phyloP scores from a whole-genome alignment of 2,888 invertebrate species.

The Lamproptera curius region DNA sequence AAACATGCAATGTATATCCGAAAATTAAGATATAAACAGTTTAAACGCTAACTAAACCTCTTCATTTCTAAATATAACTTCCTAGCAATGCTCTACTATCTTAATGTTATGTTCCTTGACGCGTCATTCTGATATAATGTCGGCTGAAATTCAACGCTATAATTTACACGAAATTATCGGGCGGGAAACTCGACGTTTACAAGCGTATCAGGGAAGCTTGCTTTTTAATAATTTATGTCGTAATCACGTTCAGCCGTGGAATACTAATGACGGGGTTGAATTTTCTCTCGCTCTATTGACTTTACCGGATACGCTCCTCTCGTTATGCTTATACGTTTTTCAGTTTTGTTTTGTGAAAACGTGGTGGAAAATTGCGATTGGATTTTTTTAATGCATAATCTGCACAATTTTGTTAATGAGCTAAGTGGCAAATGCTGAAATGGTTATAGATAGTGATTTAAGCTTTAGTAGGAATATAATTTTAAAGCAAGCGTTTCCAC shows the following conservation, averaged over 20 bases:
- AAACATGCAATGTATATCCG: no score
- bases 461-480: no score
- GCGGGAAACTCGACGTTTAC: background rate
- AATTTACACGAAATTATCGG: no score
- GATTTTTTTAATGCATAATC: background rate
- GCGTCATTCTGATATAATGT: no score
- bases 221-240: background rate
- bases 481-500: no score
- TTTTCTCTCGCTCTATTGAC: background rate
- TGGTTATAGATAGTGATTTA: background rate
- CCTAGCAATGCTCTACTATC: no score
- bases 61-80: no score
- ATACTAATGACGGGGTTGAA: background rate
- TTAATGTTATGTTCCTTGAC: no score
- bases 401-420: background rate
- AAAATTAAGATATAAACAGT: no score
- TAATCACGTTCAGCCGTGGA: background rate
- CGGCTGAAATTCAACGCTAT: no score
- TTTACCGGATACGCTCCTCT: background rate
- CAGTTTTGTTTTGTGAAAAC: background rate
- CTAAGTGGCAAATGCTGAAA: background rate
- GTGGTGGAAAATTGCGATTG: background rate
- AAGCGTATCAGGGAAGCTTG: background rate
- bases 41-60: no score
- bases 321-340: background rate